Percentiles rank a stretch among this genome's conserved stretches.
These are phyloP conservation scores for Plectus sambesii DNA, from an alignment of 1,140 invertebrate species.

Conservation along the genomic window DNA sequence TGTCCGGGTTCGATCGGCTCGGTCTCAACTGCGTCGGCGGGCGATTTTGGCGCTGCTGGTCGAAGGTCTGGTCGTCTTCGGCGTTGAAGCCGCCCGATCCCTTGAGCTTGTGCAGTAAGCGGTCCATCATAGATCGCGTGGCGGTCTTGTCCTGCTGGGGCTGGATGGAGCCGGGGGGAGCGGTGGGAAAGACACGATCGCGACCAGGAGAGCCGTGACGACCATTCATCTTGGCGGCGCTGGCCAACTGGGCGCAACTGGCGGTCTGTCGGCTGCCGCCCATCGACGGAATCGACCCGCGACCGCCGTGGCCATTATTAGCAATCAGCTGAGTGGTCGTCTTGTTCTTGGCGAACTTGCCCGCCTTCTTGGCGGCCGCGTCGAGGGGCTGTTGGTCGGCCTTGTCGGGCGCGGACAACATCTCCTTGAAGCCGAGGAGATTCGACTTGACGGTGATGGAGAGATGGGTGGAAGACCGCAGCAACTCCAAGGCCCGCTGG, in stretches of 20 bases:
- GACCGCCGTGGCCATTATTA: conserved; percentile 19
- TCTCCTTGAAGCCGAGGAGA: conserved; percentile 56
- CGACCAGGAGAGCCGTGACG: not conserved
- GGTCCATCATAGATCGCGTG: conserved; percentile 35
- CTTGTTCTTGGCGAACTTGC: conserved; percentile 7
- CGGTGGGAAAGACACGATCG: no score
- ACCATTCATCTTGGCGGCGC: not conserved
- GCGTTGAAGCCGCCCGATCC: conserved; percentile 18
- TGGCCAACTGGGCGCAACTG: not conserved
- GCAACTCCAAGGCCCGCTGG: conserved; percentile 75
- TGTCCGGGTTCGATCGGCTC: conserved; percentile 44
- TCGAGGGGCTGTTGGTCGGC: conserved; percentile 2
- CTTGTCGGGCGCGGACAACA: conserved; percentile 17
- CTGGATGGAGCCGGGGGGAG: no score
- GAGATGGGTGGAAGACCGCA: conserved; percentile 82
- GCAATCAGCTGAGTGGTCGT: conserved; percentile 2
- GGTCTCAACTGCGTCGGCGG: no score
- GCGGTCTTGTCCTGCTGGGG: no score
- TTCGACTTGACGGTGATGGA: conserved; percentile 95
- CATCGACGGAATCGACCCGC: conserved; percentile 9
- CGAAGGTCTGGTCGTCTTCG: conserved; percentile 15
- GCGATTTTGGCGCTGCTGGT: no score
- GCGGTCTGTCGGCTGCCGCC: not conserved
- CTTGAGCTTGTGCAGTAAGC: conserved; percentile 33
- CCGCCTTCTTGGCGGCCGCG: conserved; percentile 7